Evolutionary conservation across 2,797 vertebrate species (phyloP), one percentile per base, ranked within the genome.

Genomic region (Onychomys torridus): DNA sequence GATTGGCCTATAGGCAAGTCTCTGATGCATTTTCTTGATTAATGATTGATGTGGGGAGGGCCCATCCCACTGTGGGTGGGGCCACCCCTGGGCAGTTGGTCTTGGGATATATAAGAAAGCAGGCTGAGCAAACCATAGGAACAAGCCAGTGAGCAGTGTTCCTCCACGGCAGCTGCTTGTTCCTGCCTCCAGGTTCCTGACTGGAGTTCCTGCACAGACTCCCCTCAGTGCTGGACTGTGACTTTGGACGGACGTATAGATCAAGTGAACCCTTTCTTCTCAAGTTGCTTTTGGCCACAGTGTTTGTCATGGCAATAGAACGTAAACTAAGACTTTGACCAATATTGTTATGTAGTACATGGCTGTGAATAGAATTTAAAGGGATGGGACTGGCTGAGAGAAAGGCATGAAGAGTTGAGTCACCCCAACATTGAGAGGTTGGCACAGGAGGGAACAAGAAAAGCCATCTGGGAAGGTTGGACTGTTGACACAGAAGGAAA

Each of bases 161-260:
- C 46, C 76, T 78, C 29, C 16, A 21, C 5, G 29, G 16, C 76
- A 78, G 46, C 49, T 34, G 8, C n/a, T 55, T 19, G 19, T 78
- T 78, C 49, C 49, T 55, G 49, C 17, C 46, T n/a, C 76, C 49
- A 55, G 76, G 46, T 78, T 52, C 49, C 76, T 77, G 43, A 27
- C 14, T 32, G 43, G 46, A 49, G 46, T 52, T 46, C 19, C 63
- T 27, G 65, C 46, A 12, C 46, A 52, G 84, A 52, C 43, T 69
- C 37, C 63, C 83, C 46, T 69, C 63, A 27, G 46, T n/a, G 63
- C 52, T 6, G 34, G 46, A 85, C 63, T n/a, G 32, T n/a, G 63
- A 25, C 43, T 46, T 52, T 6, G 21, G n/a, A 5, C 1, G 5
- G n/a, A 5, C 1, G 5, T 37, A 7, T 16, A 52, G 21, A 13